Percentiles rank a stretch among this genome's conserved stretches.
phyloP scores from a whole-genome alignment of 1,140 invertebrate genomes.

The Drosophila sucinea region DNA sequence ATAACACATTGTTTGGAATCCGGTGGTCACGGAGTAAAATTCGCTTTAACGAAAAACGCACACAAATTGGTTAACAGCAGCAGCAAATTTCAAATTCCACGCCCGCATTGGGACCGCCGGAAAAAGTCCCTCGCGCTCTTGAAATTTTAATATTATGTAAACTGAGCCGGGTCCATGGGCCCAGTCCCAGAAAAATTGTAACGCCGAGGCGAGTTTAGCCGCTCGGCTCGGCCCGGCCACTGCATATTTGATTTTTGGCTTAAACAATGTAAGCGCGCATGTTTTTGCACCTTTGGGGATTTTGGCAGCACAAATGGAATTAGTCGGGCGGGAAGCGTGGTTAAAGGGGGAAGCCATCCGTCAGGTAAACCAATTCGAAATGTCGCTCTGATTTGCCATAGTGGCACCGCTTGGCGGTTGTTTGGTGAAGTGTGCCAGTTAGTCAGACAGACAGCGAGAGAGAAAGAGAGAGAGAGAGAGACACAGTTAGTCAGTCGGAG shows the following conservation, averaged over 20 bases:
- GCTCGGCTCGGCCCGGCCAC: constrained; percentile 1
- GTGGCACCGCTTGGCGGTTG: background rate
- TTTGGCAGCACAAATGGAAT: constrained; percentile 61
- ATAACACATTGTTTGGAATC: background rate
- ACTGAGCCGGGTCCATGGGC: constrained; percentile 51
- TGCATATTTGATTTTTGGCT: constrained; percentile 72
- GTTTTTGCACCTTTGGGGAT: constrained; percentile 60
- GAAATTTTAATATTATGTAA: constrained; percentile 70
- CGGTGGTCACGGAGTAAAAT: background rate
- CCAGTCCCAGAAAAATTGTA: constrained; percentile 10
- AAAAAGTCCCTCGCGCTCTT: constrained; percentile 23
- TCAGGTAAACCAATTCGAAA: constrained; percentile 40
- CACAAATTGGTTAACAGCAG: constrained; percentile 1
- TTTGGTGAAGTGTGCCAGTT: background rate
- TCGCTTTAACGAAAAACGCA: constrained; percentile 4
- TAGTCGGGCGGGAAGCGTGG: constrained; percentile 44
- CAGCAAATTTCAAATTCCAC: constrained; percentile 13
- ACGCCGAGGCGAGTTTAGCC: constrained; percentile 1
- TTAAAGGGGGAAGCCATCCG: constrained; percentile 4
- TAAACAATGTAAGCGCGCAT: constrained; percentile 52
- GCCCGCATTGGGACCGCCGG: constrained; percentile 14
- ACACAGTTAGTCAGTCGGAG: constrained; percentile 39
- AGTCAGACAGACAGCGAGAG: constrained; percentile 28
- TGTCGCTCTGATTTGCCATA: constrained; percentile 25
- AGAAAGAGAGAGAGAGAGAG: constrained; percentile 21